Percentiles rank a stretch among this genome's conserved stretches.
These are phyloP conservation scores for Brachypteracias leptosomus DNA, from an alignment of 2,113 vertebrate species.

Conservation along the genomic window DNA sequence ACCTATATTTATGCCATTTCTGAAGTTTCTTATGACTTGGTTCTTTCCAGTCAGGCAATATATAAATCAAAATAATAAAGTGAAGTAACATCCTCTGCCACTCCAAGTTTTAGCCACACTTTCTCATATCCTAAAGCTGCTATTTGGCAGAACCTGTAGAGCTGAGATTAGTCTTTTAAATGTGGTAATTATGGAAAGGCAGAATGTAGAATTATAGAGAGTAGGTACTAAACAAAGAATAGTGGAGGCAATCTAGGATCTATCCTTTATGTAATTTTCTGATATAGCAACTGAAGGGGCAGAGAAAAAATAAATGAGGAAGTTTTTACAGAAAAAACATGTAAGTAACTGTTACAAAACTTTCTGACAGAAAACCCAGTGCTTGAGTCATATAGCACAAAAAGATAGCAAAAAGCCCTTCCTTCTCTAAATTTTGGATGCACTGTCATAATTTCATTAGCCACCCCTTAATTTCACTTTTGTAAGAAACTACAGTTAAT, in stretches of 20 bases:
- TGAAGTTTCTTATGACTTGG: not conserved
- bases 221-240: not conserved
- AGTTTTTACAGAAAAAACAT: not conserved
- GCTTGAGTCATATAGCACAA: not conserved
- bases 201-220: not conserved
- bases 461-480: not conserved
- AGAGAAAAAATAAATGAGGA: not conserved
- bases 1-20: not conserved
- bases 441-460: not conserved
- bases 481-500: not conserved
- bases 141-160: not conserved
- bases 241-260: not conserved
- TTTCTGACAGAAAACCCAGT: not conserved
- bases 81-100: not conserved
- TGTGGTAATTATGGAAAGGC: not conserved
- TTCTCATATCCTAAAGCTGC: not conserved
- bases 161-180: not conserved
- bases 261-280: not conserved
- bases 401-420: too few relatives aligned
- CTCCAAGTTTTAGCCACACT: not conserved
- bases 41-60: not conserved
- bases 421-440: not conserved
- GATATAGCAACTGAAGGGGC: not conserved
- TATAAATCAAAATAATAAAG: not conserved
- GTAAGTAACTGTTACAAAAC: not conserved